Base-by-base conservation (phyloP, 1,140 invertebrate species). In the Tyrophagus putrescentiae region DNA sequence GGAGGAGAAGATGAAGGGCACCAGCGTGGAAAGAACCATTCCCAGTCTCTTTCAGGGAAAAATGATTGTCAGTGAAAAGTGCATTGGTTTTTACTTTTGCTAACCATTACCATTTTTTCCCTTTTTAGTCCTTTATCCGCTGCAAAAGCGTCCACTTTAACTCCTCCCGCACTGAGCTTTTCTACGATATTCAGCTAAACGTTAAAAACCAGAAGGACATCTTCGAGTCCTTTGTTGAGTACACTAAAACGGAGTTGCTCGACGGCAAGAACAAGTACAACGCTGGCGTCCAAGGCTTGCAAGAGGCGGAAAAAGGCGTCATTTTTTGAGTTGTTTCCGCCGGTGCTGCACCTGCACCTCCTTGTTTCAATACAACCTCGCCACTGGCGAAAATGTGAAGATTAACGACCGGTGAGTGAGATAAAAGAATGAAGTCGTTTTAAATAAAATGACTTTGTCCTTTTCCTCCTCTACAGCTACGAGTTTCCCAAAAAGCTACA, bases 181-280 rank as follows among this genome's bases (percentile, higher is more conserved):
- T 97, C 75, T 98, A 98, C 72, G 96, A 99, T 73, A 97, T 99
- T 69, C 96, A 99, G 69, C 76, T 99, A 44, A 99, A 98, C 76
- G 90, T 99, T 60, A 98, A 98, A 76, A 92, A 92, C 64, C 98
- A 98, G 73, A 93, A 93, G 72, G 93, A 91, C 71, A 92, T 98
- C 71, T 83, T 85, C 63, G 94, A 98, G 67, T 97, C 93, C 9
- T 98, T 99, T 76, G 85, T 89, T 72, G 95, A 98, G 72, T 99
- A 98, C 72, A 84, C 94, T 18, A 88, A 83, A 65, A 84, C 87
- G 44, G 94, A 98, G 76, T 88, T 85, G 27, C 74, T 99, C 32
- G 94, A 98, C 69, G 95, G 94, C 16, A 95, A 98, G 71, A 99
- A 99, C 73, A 98, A 97, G 72, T 97, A 97, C 70, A 94, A 98